phyloP scores from a whole-genome alignment of 2,888 invertebrate species.

The Apodemia zela region DNA sequence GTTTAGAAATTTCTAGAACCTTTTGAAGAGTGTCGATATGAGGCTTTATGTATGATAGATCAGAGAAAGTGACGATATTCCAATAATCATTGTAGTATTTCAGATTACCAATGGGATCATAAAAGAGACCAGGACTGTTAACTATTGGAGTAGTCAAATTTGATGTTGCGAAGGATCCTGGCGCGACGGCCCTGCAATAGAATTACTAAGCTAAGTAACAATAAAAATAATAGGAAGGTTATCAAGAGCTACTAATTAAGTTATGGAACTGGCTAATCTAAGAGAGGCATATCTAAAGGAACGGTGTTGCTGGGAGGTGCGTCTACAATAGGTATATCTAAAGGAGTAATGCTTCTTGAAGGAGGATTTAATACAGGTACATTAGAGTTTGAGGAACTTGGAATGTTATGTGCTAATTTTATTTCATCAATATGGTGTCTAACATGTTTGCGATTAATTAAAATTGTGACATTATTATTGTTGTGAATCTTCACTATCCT shows the following conservation, averaged over 20 bases:
- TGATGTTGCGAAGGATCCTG: conserved; percentile 7
- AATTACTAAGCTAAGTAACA: conserved; percentile 15
- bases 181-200: conserved; percentile 20
- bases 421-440: conserved; percentile 1
- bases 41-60: conserved; percentile 17
- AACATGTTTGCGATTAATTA: background rate
- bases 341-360: background rate
- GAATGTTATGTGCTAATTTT: background rate
- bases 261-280: background rate
- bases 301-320: no score
- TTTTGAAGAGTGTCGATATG: conserved; percentile 17
- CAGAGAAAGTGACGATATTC: conserved; percentile 18
- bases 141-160: conserved; percentile 9
- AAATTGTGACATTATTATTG: background rate
- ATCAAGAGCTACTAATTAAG: background rate
- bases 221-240: background rate
- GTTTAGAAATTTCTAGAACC: conserved; percentile 9
- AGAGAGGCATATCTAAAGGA: background rate
- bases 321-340: no score
- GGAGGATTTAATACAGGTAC: background rate
- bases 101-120: conserved; percentile 15
- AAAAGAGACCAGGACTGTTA: conserved; percentile 14
- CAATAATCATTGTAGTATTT: conserved; percentile 17
- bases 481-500: background rate
- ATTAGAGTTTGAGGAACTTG: background rate